Evolutionary conservation across 2,888 invertebrate genomes (phyloP).

Genomic region (Drosophila rubida): DNA sequence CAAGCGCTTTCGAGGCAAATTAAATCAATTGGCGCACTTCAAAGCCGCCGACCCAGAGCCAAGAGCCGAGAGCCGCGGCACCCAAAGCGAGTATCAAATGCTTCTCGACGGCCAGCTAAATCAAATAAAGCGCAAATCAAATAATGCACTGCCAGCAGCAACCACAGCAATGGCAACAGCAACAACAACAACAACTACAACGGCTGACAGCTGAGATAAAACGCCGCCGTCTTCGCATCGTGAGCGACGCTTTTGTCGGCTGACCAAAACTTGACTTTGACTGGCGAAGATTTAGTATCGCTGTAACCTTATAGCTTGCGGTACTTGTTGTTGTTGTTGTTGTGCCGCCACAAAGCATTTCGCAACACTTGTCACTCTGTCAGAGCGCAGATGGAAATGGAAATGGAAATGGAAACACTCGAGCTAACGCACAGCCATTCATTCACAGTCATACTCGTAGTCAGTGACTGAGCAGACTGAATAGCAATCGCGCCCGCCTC

Average conservation of each 20-base stretch:
- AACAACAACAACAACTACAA: constrained; percentile 6
- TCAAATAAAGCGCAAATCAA: constrained; percentile 69
- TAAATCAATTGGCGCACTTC: constrained; percentile 72
- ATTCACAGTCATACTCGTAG: too few relatives aligned
- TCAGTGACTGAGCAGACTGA: constrained; percentile 15
- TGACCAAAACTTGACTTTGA: constrained; percentile 68
- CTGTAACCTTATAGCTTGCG: constrained; percentile 37
- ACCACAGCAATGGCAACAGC: constrained; percentile 5
- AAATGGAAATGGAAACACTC: constrained; percentile 22
- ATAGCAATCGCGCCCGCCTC: constrained; percentile 5
- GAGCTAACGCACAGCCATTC: constrained; percentile 7
- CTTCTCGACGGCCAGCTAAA: constrained; percentile 53
- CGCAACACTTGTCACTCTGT: constrained; percentile 70
- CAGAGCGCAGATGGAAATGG: constrained; percentile 43
- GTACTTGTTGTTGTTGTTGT: constrained; percentile 23
- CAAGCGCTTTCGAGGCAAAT: constrained; percentile 67
- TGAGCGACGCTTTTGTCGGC: constrained; percentile 56
- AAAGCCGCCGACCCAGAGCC: constrained; percentile 54
- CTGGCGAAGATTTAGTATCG: constrained; percentile 42
- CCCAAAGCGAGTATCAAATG: constrained; percentile 54
- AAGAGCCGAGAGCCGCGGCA: too few relatives aligned
- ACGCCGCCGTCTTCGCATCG: constrained; percentile 46
- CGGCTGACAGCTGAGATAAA: constrained; percentile 48
- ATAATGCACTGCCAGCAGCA: constrained; percentile 49
- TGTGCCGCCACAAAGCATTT: constrained; percentile 37